Percentiles rank a stretch among this genome's conserved stretches.
These are phyloP conservation scores for Drosophila oshimai DNA, from an alignment of 1,140 invertebrate genomes.

Conservation along the genomic window DNA sequence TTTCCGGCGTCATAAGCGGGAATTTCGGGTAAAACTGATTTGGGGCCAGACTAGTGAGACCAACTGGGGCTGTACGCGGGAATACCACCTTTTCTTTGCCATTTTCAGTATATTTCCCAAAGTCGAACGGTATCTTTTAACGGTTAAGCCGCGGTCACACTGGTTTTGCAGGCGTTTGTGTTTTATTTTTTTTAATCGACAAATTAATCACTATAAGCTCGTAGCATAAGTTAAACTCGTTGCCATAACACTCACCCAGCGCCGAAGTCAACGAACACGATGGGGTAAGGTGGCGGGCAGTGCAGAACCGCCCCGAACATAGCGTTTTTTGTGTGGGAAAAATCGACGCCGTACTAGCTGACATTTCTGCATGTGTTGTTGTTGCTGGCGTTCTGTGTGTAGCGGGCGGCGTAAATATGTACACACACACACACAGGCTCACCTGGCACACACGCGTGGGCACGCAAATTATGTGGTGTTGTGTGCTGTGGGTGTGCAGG, in stretches of 20 bases:
- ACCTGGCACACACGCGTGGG: conserved; percentile 31
- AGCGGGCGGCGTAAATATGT: conserved; percentile 64
- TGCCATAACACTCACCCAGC: conserved; percentile 28
- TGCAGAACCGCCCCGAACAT: not conserved
- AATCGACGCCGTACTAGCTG: conserved; percentile 69
- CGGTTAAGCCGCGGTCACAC: not conserved
- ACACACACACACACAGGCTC: conserved; percentile 20
- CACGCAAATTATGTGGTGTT: conserved; percentile 31
- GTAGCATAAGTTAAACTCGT: conserved; percentile 39
- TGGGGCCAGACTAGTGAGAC: no score
- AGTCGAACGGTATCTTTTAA: no score
- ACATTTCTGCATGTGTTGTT: conserved; percentile 26
- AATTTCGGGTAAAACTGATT: no score
- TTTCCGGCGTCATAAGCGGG: no score
- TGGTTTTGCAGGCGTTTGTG: conserved; percentile 33
- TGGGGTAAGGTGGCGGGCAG: conserved; percentile 53
- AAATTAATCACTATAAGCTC: conserved; percentile 51
- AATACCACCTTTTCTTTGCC: not conserved
- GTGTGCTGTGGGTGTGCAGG: conserved; percentile 5
- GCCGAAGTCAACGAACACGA: conserved; percentile 49
- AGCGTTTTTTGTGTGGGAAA: conserved; percentile 57
- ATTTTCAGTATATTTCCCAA: not conserved
- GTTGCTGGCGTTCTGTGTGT: conserved; percentile 39
- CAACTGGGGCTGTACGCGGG: no score
- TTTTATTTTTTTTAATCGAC: conserved; percentile 61